Evolutionary conservation across 53 echinoderm and acorn worm species (phyloP).

Genomic region (Henricia sp.): DNA sequence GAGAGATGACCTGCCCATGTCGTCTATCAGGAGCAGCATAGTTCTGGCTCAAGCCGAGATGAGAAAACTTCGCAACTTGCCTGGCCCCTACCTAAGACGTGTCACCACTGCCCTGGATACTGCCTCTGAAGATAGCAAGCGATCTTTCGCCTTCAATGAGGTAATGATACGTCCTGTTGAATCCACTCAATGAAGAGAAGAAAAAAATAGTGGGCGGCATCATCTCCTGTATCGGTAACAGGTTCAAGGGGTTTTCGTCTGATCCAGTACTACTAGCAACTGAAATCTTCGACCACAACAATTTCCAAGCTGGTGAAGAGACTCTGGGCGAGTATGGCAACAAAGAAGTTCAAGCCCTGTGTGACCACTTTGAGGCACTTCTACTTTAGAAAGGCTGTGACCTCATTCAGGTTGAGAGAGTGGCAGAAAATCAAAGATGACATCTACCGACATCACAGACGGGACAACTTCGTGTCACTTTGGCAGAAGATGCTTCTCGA

Average conservation of each 20-base stretch:
- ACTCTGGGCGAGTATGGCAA: conserved; percentile 45
- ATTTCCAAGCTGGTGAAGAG: conserved; percentile 21
- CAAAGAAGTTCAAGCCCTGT: conserved; percentile 23
- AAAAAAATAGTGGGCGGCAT: conserved; percentile 14
- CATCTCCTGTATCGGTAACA: conserved; percentile 25
- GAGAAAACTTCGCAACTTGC: conserved; percentile 4
- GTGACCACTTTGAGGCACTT: conserved; percentile 60
- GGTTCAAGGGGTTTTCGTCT: conserved; percentile 36
- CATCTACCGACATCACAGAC: background rate
- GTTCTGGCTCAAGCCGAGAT: conserved; percentile 30
- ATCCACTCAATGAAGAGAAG: background rate
- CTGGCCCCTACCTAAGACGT: conserved; percentile 54
- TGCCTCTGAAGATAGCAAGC: background rate
- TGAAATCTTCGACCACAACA: conserved; percentile 60
- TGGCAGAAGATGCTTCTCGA: background rate
- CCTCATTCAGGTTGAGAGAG: conserved; percentile 33
- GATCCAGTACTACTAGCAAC: conserved; percentile 44
- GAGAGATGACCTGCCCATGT: conserved; percentile 56
- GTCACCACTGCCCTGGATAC: conserved; percentile 47
- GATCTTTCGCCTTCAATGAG: conserved; percentile 6
- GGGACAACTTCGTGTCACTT: background rate
- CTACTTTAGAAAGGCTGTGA: conserved; percentile 51
- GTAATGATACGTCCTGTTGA: background rate
- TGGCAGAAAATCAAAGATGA: conserved; percentile 13
- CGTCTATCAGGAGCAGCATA: conserved; percentile 48